These are phyloP conservation scores for Cheilosia scutellata DNA, from an alignment of 2,888 invertebrate genomes.

Conservation along the genomic window DNA sequence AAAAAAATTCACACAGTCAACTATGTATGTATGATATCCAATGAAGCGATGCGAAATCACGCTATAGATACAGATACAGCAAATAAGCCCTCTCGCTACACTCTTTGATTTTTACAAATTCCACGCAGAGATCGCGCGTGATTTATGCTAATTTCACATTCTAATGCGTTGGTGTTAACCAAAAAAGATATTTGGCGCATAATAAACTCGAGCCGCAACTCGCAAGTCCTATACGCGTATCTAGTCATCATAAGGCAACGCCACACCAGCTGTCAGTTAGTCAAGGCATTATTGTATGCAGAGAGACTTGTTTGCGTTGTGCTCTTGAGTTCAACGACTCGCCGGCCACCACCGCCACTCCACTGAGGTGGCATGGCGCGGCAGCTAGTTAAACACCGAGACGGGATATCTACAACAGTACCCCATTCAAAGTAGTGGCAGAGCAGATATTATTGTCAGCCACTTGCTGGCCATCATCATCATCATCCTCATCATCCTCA, in stretches of 20 bases:
- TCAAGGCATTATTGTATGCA: conserved; percentile 8
- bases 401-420: conserved; percentile 23
- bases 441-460: conserved; percentile 22
- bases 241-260: not conserved
- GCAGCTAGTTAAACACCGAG: conserved; percentile 15
- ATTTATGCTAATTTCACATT: conserved; percentile 61
- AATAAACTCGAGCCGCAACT: conserved; percentile 7
- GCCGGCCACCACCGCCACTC: conserved; percentile 22
- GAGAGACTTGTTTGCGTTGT: conserved; percentile 52
- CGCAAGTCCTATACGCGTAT: conserved; percentile 24
- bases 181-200: conserved; percentile 36
- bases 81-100: too few relatives aligned
- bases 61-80: not conserved
- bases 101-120: not conserved
- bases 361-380: conserved; percentile 7
- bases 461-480: conserved; percentile 23
- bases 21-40: not conserved
- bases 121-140: conserved; percentile 27
- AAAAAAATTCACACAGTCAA: too few relatives aligned
- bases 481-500: conserved; percentile 14
- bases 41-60: conserved; percentile 10
- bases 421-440: conserved; percentile 7
- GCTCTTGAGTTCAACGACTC: conserved; percentile 61
- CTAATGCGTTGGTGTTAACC: conserved; percentile 53
- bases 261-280: conserved; percentile 32